phyloP scores from a whole-genome alignment of 2,113 vertebrate species.

The Pantherophis guttatus region DNA sequence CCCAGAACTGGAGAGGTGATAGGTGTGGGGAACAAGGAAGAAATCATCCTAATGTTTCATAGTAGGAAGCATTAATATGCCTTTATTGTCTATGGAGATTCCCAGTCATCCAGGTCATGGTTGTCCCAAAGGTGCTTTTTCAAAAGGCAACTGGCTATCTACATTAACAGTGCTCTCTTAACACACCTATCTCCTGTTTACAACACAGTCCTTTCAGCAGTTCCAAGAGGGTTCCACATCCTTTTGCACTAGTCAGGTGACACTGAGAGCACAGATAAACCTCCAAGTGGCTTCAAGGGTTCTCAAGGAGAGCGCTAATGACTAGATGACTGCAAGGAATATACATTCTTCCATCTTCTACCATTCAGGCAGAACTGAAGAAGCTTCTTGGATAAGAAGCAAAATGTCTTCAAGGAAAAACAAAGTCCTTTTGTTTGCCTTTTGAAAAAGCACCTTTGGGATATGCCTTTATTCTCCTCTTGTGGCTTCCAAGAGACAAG shows the following conservation, averaged over 20 bases:
- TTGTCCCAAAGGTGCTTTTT: not conserved
- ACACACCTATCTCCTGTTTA: not conserved
- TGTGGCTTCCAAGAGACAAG: not conserved
- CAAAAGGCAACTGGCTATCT: not conserved
- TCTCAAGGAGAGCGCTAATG: not conserved
- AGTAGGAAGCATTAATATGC: not conserved
- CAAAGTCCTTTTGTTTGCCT: not conserved
- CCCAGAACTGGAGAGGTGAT: not conserved
- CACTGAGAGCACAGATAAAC: not conserved
- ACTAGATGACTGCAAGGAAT: not conserved
- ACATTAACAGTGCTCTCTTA: not conserved
- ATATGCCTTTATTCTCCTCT: not conserved
- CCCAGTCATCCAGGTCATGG: not conserved
- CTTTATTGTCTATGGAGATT: not conserved
- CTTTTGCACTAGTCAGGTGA: not conserved
- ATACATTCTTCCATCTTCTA: not conserved
- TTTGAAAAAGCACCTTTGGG: not conserved
- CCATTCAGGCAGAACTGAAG: not conserved
- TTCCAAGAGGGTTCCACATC: not conserved
- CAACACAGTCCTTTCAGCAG: not conserved
- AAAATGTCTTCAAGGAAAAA: not conserved
- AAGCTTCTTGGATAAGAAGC: not conserved
- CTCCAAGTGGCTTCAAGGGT: not conserved
- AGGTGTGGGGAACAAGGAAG: not conserved
- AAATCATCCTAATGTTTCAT: not conserved